These are phyloP conservation scores for Tipula confusa DNA, from an alignment of 2,888 invertebrate species.

Conservation along the genomic window DNA sequence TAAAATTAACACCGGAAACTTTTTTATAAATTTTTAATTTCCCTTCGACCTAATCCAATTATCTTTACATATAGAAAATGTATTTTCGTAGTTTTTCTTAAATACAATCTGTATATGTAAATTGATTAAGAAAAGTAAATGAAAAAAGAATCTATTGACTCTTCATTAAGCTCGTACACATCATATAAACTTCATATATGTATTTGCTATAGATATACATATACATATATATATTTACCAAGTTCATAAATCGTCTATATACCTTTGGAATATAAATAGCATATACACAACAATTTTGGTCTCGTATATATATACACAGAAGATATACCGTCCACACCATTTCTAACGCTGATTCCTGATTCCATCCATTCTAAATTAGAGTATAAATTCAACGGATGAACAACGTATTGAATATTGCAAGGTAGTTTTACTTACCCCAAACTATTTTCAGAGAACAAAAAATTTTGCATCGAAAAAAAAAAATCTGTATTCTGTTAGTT, in stretches of 20 bases:
- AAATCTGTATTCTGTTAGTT: not conserved
- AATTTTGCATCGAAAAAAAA: not conserved
- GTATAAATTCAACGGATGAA: not conserved
- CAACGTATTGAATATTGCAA: not conserved
- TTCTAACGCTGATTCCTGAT: not conserved
- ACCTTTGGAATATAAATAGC: not conserved
- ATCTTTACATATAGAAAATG: not conserved
- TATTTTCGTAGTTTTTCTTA: not conserved
- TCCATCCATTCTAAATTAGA: not conserved
- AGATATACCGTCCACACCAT: not conserved
- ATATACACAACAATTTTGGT: not conserved
- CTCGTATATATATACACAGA: not conserved
- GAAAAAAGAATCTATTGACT: not conserved
- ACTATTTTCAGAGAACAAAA: not conserved
- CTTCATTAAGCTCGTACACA: too few relatives aligned
- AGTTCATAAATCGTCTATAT: not conserved
- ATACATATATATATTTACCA: not conserved
- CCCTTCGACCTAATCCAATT: not conserved
- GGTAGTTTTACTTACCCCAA: not conserved
- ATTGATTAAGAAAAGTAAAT: slow-evolving; percentile 6
- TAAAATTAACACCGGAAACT: not conserved
- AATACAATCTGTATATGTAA: not conserved
- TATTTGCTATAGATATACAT: not conserved
- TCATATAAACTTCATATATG: too few relatives aligned
- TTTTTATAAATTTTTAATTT: not conserved